phyloP scores from a whole-genome alignment of 2,888 invertebrate genomes.

The Furcula furcula region DNA sequence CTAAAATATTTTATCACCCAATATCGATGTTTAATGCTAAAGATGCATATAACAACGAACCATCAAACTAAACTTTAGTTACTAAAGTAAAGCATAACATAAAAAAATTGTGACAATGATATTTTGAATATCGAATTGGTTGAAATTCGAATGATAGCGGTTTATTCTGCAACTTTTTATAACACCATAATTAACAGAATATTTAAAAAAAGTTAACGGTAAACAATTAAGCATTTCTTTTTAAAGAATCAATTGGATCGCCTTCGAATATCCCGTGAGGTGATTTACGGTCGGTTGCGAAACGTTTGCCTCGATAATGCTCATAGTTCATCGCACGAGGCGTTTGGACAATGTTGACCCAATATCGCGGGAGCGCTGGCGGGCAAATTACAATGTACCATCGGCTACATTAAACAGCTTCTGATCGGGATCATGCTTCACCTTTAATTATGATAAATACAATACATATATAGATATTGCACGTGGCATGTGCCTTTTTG shows the following conservation, averaged over 20 bases:
- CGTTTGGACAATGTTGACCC: conserved; percentile 62
- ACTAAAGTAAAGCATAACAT: no score
- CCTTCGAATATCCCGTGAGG: conserved; percentile 24
- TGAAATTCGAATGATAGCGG: no score
- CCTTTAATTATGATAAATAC: conserved; percentile 34
- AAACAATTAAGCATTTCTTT: no score
- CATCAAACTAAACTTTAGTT: no score
- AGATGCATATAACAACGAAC: no score
- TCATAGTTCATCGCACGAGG: conserved; percentile 46
- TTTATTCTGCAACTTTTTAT: conserved; percentile 1
- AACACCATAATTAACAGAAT: no score
- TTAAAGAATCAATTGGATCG: conserved; percentile 10
- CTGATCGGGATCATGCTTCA: conserved; percentile 33
- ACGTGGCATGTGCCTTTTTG: not conserved
- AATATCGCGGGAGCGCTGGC: conserved; percentile 36
- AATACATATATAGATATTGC: conserved; percentile 10
- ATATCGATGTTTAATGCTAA: no score
- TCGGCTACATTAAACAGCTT: conserved; percentile 41
- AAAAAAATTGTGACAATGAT: no score
- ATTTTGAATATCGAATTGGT: no score
- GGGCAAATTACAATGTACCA: conserved; percentile 43
- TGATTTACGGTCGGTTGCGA: conserved; percentile 37
- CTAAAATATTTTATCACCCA: no score
- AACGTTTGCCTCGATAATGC: conserved; percentile 32
- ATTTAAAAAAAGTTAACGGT: no score